A percentile compares a stretch with the other conserved stretches of the same genome.
These are phyloP conservation scores for Axis porcinus DNA, from an alignment of 2,113 vertebrate genomes.

Conservation along the genomic window DNA sequence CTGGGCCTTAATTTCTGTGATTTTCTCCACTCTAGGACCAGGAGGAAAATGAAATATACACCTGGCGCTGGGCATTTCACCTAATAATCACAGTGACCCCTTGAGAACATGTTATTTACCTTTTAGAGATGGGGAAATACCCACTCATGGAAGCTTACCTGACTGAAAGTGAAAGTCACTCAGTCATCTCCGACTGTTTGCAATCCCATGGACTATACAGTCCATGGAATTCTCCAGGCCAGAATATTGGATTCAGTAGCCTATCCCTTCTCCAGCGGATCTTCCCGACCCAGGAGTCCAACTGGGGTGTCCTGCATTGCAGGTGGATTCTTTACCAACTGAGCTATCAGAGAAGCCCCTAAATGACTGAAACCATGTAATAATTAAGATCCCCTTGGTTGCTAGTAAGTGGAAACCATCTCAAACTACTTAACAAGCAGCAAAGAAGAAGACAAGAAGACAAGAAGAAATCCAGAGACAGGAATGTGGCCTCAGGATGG, in stretches of 20 bases:
- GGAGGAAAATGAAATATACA: fast-evolving
- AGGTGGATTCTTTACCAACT: too few species aligned
- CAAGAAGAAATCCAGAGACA: background rate
- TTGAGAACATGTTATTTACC: background rate
- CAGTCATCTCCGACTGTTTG: too few species aligned
- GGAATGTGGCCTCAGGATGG: background rate
- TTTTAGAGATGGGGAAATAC: background rate
- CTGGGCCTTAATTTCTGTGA: background rate
- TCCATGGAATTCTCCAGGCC: too few species aligned
- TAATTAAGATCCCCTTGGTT: background rate
- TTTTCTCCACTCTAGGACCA: background rate
- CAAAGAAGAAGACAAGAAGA: too few species aligned
- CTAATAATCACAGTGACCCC: background rate
- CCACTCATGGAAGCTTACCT: background rate
- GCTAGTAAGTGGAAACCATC: background rate
- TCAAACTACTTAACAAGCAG: background rate
- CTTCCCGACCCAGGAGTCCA: too few species aligned
- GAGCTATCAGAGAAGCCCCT: too few species aligned
- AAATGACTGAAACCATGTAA: background rate
- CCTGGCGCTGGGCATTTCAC: too few species aligned
- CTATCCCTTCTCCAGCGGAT: too few species aligned
- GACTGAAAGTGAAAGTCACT: too few species aligned
- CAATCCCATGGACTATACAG: too few species aligned
- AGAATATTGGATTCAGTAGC: too few species aligned
- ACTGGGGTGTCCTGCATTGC: too few species aligned